Base-by-base conservation (phyloP, 2,113 vertebrate species). In the Xiphophorus hellerii region DNA sequence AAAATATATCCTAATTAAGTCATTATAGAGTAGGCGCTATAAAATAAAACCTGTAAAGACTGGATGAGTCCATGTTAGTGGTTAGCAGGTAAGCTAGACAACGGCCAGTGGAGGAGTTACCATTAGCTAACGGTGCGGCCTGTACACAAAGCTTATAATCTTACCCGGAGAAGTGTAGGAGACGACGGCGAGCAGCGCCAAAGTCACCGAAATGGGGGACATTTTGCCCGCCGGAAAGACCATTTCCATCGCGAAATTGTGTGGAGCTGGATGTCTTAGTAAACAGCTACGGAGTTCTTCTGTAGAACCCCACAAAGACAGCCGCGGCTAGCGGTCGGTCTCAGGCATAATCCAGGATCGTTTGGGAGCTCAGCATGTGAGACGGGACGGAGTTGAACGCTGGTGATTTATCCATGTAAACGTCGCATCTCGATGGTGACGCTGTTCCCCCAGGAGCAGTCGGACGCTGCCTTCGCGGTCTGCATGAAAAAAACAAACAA, bases 101-200 rank as follows among this genome's bases (percentile, higher is more conserved):
- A 69, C 48, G 17, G 27, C 25, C 7, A 28, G 28, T 11, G 13
- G 1, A 62, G 17, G 1, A 62, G 15, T 39, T 35, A 5, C 39
- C 22, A 73, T 71, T 15, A 63, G 62, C 73, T 60, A 27, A 37
- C 77, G 69, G 29, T 25, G 78, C 73, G 92, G 87, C 89, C 87
- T 88, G 78, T 62, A 27, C 20, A 20, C 1, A 39, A 44, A 76
- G 67, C 61, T 58, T 2, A 0, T 60, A 48, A 81, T 89, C 94
- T 94, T 92, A 95, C 94, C 94, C 66, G 60, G 92, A 82, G 90
- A 89, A 30, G 87, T 66, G 85, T 86, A 87, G 83, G 94, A 87
- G 85, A 93, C 76, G 71, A 92, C 8, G 77, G 80, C 48, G 51
- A 95, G 73, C 80, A 92, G 35, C 84, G 86, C 82, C 87, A 90